These are phyloP conservation scores for Podarcis cretensis DNA, from an alignment of 2,113 vertebrate species.

Conservation along the genomic window DNA sequence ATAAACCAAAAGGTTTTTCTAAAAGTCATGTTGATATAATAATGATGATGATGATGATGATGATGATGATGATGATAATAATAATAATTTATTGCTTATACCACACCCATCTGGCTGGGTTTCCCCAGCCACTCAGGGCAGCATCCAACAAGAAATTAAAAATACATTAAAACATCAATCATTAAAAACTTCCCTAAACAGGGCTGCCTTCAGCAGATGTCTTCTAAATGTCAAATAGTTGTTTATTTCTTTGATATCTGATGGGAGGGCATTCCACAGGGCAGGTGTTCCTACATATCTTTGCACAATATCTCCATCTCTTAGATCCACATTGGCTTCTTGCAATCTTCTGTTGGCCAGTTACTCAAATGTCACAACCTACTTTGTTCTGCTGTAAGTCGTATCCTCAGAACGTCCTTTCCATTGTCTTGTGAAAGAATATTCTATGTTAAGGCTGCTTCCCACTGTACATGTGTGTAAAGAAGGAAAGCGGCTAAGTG, in stretches of 20 bases:
- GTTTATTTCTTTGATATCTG: too few relatives aligned
- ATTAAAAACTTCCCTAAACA: too few relatives aligned
- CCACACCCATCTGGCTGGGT: too few relatives aligned
- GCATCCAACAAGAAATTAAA: too few relatives aligned
- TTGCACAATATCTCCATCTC: neutral
- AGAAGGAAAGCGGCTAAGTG: neutral
- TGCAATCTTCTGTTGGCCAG: neutral
- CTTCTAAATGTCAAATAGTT: too few relatives aligned
- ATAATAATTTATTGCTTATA: too few relatives aligned
- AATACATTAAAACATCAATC: too few relatives aligned
- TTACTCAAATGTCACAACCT: neutral
- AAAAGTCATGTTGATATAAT: neutral
- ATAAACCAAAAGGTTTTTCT: neutral
- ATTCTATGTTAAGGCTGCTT: neutral
- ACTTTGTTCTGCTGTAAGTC: neutral
- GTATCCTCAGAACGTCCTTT: neutral
- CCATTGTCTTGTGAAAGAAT: neutral
- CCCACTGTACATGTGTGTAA: neutral
- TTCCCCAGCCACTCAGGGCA: too few relatives aligned
- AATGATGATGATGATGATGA: too few relatives aligned
- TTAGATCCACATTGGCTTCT: neutral
- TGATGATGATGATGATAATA: too few relatives aligned
- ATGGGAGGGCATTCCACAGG: too few relatives aligned
- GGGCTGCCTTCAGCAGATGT: too few relatives aligned
- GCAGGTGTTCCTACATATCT: neutral